Conservation (phyloP, 2,888 invertebrate species). For the Atethmia centrago region DNA sequence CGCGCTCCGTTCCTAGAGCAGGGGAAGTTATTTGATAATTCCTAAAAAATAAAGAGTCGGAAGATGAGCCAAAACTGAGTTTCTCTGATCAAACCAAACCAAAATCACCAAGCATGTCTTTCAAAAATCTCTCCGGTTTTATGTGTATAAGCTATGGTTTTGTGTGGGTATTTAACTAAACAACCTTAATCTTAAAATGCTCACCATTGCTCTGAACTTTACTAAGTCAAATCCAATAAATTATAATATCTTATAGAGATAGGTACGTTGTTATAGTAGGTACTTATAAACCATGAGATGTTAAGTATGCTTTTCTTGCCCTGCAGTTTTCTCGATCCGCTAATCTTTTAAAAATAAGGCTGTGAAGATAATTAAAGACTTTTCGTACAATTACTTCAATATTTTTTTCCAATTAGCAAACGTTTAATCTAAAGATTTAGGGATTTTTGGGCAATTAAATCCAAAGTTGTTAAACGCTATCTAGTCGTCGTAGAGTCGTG, state of each 20-base stretch:
- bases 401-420: slow-evolving; percentile 24
- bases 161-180: not conserved
- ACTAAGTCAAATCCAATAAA: not conserved
- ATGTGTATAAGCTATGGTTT: not conserved
- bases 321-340: not conserved
- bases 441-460: slow-evolving; percentile 40
- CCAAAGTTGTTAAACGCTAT: slow-evolving; percentile 42
- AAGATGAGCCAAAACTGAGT: not conserved
- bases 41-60: too few species aligned
- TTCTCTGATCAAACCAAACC: too few species aligned
- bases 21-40: too few species aligned
- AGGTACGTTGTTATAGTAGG: too few species aligned
- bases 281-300: not conserved
- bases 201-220: not conserved
- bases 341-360: not conserved
- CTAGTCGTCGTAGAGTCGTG: slow-evolving; percentile 25
- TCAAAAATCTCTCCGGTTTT: not conserved
- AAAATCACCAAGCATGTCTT: not conserved
- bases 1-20: too few species aligned
- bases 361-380: not conserved
- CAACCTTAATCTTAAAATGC: not conserved
- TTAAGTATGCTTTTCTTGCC: not conserved
- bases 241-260: not conserved
- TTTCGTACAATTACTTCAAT: slow-evolving; percentile 5
- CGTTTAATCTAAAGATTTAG: slow-evolving; percentile 27